Evolutionary conservation across 2,113 vertebrate genomes (phyloP).

Genomic region (Gallinago undulata): DNA sequence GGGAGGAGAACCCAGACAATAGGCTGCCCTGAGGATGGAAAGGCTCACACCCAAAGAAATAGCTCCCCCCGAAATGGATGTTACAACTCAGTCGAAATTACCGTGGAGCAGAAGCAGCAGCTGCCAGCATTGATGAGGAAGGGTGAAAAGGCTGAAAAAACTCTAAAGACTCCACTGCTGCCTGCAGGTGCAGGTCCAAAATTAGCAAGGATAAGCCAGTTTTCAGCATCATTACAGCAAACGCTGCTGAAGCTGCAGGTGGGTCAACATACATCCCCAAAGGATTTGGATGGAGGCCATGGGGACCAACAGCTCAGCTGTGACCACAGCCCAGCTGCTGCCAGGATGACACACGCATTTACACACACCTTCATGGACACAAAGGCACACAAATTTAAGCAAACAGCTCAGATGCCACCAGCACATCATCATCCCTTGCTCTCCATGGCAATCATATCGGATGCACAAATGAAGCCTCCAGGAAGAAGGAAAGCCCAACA

Average conservation of each 20-base stretch:
- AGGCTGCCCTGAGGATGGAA: background rate
- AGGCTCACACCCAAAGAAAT: background rate
- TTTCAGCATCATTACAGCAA: background rate
- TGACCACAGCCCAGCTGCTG: background rate
- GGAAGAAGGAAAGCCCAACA: background rate
- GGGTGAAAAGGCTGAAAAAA: background rate
- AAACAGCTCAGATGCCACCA: background rate
- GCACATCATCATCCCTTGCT: background rate
- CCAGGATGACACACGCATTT: background rate
- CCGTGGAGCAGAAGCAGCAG: background rate
- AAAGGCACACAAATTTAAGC: background rate
- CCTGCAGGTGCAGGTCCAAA: background rate
- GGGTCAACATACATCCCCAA: fast-evolving
- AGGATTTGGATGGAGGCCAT: background rate
- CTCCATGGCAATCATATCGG: fast-evolving
- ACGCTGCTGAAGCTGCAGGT: background rate
- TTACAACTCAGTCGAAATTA: background rate
- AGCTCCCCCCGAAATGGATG: background rate
- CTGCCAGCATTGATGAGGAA: background rate
- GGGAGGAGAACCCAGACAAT: background rate
- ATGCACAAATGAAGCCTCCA: background rate
- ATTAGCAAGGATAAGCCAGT: background rate
- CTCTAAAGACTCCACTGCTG: background rate
- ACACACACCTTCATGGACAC: background rate
- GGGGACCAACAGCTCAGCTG: background rate